Evolutionary conservation across 2,888 invertebrate species (phyloP).

Genomic region (Epirrhoe tristata): DNA sequence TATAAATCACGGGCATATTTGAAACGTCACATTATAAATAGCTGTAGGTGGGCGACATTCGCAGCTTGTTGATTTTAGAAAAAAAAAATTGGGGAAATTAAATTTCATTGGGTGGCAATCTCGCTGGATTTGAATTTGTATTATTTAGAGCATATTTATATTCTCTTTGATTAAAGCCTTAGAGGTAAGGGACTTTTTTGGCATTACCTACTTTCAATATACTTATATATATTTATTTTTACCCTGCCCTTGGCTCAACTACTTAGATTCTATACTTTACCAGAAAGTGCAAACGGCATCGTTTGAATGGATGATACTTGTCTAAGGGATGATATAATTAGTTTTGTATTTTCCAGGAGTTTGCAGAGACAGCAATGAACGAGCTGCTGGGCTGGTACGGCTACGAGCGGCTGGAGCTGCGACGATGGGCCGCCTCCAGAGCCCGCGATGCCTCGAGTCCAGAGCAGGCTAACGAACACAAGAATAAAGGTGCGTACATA

Average conservation of each 20-base stretch:
- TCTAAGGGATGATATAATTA: not conserved
- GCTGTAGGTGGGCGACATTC: conserved; percentile 28
- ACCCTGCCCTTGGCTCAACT: no score
- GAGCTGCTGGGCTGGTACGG: conserved; percentile 97
- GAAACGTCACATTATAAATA: conserved; percentile 49
- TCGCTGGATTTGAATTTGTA: not conserved
- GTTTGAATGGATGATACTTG: not conserved
- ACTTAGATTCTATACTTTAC: not conserved
- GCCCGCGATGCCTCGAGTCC: conserved; percentile 80
- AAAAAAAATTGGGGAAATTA: conserved; percentile 35
- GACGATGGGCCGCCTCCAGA: conserved; percentile 82
- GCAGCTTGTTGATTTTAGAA: not conserved
- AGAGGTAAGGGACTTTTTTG: no score
- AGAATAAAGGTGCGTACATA: conserved; percentile 79
- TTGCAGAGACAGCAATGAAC: conserved; percentile 96
- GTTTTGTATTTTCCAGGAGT: conserved; percentile 88
- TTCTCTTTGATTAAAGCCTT: no score
- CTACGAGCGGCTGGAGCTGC: conserved; percentile 89
- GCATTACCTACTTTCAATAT: no score
- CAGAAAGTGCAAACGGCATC: not conserved
- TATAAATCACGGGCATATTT: conserved; percentile 61
- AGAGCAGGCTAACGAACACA: conserved; percentile 72
- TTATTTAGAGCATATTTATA: no score
- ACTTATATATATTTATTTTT: no score
- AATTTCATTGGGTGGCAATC: not conserved